phyloP scores from a whole-genome alignment of 2,888 invertebrate species.

The Luperina nickerlii region DNA sequence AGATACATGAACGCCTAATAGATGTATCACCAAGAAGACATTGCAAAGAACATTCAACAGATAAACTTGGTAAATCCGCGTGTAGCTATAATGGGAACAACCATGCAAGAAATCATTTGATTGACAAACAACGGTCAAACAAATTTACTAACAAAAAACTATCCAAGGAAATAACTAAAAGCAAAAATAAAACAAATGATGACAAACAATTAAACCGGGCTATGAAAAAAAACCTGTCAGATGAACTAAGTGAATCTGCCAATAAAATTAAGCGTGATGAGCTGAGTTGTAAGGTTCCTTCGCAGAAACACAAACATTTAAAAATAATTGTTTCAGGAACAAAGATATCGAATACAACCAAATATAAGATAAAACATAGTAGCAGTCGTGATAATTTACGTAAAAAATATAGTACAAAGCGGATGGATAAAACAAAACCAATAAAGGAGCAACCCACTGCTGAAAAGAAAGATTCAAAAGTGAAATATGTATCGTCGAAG shows the following conservation, averaged over 20 bases:
- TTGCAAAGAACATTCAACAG: neutral
- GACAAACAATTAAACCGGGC: neutral
- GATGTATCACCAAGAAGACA: neutral
- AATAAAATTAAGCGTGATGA: neutral
- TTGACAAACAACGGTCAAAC: neutral
- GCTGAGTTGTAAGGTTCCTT: neutral
- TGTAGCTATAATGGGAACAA: neutral
- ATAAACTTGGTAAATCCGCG: neutral
- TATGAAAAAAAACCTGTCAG: neutral
- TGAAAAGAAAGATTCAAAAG: neutral
- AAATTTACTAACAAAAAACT: neutral
- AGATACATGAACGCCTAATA: neutral
- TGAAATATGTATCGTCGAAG: neutral
- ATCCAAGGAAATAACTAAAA: neutral
- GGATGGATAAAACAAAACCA: constrained; percentile 2
- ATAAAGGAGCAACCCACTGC: neutral
- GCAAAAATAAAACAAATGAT: constrained; percentile 2
- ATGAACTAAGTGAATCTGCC: neutral
- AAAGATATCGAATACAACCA: constrained; percentile 3
- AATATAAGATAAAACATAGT: neutral
- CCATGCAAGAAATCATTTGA: neutral
- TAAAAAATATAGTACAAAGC: neutral
- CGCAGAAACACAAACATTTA: neutral
- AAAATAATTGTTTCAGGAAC: neutral
- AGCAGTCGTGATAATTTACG: neutral